phyloP scores from a whole-genome alignment of 37 sponge, comb jelly and placozoan species.

The Tethya wilhelma region DNA sequence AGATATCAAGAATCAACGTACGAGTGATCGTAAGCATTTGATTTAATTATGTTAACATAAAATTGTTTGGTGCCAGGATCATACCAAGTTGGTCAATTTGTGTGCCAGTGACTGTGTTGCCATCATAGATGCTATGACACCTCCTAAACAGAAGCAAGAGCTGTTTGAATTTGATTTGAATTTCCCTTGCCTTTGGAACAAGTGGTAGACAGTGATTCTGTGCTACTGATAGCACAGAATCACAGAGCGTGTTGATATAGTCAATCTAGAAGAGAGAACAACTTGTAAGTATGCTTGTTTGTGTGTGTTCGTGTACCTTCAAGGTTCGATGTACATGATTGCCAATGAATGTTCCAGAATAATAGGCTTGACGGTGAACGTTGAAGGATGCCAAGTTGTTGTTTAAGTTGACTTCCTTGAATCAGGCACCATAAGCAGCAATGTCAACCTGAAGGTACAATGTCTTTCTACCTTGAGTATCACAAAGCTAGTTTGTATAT shows the following conservation, averaged over 20 bases:
- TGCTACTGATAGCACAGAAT: neutral
- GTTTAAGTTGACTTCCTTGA: neutral
- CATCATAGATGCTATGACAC: conserved; percentile 18
- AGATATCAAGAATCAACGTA: too few relatives aligned
- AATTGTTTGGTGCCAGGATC: too few relatives aligned
- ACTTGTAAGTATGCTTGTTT: neutral
- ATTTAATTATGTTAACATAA: too few relatives aligned
- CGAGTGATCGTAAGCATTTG: too few relatives aligned
- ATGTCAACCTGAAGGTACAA: conserved; percentile 27
- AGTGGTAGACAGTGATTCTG: conserved; percentile 3
- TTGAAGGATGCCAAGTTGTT: too few relatives aligned
- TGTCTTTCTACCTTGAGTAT: neutral
- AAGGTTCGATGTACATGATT: conserved; percentile 53
- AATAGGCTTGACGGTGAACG: conserved; percentile 22
- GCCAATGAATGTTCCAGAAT: conserved; percentile 51
- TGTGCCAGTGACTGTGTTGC: neutral
- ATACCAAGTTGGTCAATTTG: conserved; percentile 18
- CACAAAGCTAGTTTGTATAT: neutral
- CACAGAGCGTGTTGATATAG: neutral
- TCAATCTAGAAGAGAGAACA: neutral
- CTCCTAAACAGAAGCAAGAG: neutral
- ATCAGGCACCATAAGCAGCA: conserved; percentile 59
- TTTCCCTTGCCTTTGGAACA: neutral
- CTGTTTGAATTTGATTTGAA: neutral
- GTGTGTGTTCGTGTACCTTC: conserved; percentile 20